Percentiles rank a stretch among this genome's conserved stretches.
Conservation (phyloP, 2,113 vertebrate species). For the Menura novaehollandiae region DNA sequence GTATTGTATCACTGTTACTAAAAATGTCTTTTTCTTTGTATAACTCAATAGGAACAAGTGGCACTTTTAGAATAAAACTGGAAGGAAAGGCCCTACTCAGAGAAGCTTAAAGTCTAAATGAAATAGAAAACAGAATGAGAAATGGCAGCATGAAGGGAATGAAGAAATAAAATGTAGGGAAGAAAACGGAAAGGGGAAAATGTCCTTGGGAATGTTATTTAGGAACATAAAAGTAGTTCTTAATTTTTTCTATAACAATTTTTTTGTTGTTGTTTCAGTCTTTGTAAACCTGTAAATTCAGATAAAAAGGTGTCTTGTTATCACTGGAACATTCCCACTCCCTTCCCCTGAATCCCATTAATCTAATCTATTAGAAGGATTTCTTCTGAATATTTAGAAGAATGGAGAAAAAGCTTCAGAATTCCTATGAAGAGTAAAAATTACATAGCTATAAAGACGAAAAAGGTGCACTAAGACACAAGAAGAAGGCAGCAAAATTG, state of each 20-base stretch:
- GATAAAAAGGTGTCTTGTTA: rapidly evolving
- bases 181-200: background rate
- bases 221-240: background rate
- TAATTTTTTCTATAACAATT: background rate
- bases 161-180: background rate
- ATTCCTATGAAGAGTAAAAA: background rate
- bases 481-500: background rate
- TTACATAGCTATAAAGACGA: background rate
- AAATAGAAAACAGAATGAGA: background rate
- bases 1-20: background rate
- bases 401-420: background rate
- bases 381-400: background rate
- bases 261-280: background rate
- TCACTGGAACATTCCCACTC: background rate
- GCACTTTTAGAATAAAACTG: background rate
- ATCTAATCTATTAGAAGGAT: background rate
- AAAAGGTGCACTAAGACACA: background rate
- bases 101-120: background rate
- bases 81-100: background rate
- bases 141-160: background rate
- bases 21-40: background rate
- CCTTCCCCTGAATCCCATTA: rapidly evolving
- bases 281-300: background rate
- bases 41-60: background rate
- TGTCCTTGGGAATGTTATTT: background rate